Evolutionary conservation across 2,888 invertebrate genomes (phyloP), one percentile per base, ranked within the genome.

Genomic region (Hedya salicella): DNA sequence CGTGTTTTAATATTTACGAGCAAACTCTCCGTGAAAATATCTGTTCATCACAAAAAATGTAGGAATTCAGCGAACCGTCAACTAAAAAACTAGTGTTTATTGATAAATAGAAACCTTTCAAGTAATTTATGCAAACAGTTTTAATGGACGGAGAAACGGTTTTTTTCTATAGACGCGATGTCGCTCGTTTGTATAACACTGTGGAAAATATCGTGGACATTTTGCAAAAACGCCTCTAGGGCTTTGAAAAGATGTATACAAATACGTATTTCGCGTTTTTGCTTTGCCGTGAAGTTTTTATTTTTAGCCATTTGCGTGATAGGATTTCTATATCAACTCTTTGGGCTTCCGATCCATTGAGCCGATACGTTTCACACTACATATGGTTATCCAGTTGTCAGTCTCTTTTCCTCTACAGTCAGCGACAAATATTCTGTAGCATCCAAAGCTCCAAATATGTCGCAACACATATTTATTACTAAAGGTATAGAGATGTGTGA

Each of bases 61-160:
- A 25, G 16, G 44, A 57, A 32, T 16, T 17, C 13, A 14, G n/a
- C 25, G 40, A 56, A 49, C 49, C 42, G 44, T 32, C n/a, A n/a
- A n/a, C n/a, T n/a, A n/a, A n/a, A n/a, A 50, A 57, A 64, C 50
- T 44, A 59, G 44, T 59, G 25, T 64, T 44, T 57, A n/a, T 21
- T 59, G 25, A 52, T 54, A 59, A 64, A 59, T 42, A 50, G 57
- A 59, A 57, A 44, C 52, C 44, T 64, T 64, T 52, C 50, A 64
- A 52, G 62, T 39, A 39, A 62, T 49, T 63, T 42, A 63, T 25
- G 52, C 52, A 64, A 52, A 52, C 36, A 50, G 42, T 44, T 52
- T 64, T 46, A 52, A 54, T 36, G 64, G 53, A 46, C 9, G 56
- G 63, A 40, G 6, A 49, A 49, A 63, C 13, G 8, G 21, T 57